Percentiles rank a stretch among this genome's conserved stretches.
These are phyloP conservation scores for Callyntrura guangdongensis DNA, from an alignment of 2,888 invertebrate species.

Conservation along the genomic window DNA sequence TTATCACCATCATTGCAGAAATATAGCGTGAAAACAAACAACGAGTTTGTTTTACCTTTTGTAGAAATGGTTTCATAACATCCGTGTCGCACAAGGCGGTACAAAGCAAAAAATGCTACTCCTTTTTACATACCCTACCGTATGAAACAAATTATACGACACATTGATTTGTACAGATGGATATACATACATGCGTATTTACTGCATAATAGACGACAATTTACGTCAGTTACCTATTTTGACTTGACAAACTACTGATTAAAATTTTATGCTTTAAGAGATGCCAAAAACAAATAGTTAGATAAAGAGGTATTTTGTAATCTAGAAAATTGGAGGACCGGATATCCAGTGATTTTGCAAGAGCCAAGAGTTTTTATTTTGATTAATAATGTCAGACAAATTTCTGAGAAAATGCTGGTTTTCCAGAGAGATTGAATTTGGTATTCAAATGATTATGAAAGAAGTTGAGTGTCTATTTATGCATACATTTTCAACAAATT, in stretches of 20 bases:
- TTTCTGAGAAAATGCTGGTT: not conserved
- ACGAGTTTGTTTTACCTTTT: not conserved
- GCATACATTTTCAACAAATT: conserved; percentile 1
- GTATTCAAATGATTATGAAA: conserved; percentile 31
- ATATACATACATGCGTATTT: not conserved
- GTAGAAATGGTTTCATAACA: not conserved
- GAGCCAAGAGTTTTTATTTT: not conserved
- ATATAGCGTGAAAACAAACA: not conserved
- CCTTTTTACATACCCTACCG: not conserved
- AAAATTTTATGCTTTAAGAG: not conserved
- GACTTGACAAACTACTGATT: not conserved
- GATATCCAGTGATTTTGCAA: conserved; percentile 24
- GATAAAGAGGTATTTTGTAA: not conserved
- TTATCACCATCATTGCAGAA: not conserved
- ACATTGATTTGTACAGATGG: no score
- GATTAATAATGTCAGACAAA: not conserved
- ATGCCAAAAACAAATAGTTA: not conserved
- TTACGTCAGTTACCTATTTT: conserved; percentile 30
- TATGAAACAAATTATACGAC: no score
- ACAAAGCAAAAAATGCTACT: not conserved
- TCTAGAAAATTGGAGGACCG: conserved; percentile 21
- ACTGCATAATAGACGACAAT: conserved; percentile 12
- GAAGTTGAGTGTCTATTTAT: not conserved
- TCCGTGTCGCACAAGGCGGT: not conserved
- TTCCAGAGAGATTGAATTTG: not conserved